Percentiles rank a stretch among this genome's conserved stretches.
Conservation (phyloP, 2,797 vertebrate genomes). For the Microctenopoma stevenorrisi region DNA sequence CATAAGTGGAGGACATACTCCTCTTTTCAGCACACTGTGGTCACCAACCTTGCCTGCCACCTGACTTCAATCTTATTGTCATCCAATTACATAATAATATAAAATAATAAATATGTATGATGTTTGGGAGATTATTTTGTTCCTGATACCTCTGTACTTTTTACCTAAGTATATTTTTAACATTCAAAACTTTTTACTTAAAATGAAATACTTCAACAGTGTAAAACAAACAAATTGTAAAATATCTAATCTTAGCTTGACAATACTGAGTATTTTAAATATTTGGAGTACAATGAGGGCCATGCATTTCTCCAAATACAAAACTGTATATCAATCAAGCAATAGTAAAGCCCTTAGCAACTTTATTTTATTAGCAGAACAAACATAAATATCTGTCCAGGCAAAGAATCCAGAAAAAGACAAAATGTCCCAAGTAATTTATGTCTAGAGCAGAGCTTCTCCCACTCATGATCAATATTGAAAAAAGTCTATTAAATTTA, state of each 20-base stretch:
- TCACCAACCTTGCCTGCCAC: too few relatives aligned
- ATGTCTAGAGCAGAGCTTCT: conserved; percentile 1
- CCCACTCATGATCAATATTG: conserved; percentile 9
- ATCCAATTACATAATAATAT: too few relatives aligned
- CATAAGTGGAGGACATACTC: too few relatives aligned
- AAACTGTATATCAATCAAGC: too few relatives aligned
- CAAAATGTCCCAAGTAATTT: conserved; percentile 6
- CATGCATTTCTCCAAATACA: not conserved
- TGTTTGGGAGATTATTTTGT: too few relatives aligned
- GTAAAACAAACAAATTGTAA: not conserved
- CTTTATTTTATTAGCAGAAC: conserved; percentile 4
- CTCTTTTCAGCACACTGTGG: too few relatives aligned
- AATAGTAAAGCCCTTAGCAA: not conserved
- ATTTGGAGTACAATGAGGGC: not conserved
- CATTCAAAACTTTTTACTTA: too few relatives aligned
- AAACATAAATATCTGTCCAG: not conserved
- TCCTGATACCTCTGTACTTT: too few relatives aligned
- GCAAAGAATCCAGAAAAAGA: not conserved
- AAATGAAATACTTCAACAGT: too few relatives aligned
- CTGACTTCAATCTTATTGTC: too few relatives aligned
- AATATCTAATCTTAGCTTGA: not conserved
- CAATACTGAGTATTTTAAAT: not conserved
- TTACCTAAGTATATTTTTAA: too few relatives aligned
- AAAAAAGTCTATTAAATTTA: conserved; percentile 25
- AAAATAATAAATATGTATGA: too few relatives aligned